Base-by-base conservation (phyloP, 30 jellyfish, hydroid and myxozoan genomes). In the Chironex yamaguchii region DNA sequence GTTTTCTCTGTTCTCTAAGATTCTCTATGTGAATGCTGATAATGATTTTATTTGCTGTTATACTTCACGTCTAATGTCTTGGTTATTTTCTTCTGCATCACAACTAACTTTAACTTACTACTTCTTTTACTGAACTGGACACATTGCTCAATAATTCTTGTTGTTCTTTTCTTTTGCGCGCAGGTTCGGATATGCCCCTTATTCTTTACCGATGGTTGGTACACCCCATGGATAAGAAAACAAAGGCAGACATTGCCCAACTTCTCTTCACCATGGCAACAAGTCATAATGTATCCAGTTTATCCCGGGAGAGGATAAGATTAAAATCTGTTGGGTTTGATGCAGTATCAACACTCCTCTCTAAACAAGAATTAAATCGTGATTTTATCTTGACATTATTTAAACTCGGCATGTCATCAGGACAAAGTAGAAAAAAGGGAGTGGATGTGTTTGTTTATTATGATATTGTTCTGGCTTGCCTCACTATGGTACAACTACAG, bases 131-230 rank as follows among this genome's bases (percentile, higher is more conserved):
- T n/a, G n/a, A n/a, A n/a, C n/a, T n/a, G n/a, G n/a, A n/a, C n/a
- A n/a, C n/a, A n/a, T n/a, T n/a, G n/a, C n/a, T n/a, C n/a, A n/a
- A n/a, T n/a, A n/a, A n/a, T n/a, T n/a, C n/a, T n/a, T n/a, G n/a
- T n/a, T n/a, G n/a, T n/a, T n/a, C n/a, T n/a, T n/a, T n/a, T n/a
- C n/a, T n/a, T n/a, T n/a, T n/a, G n/a, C n/a, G n/a, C n/a, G 29
- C 51, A 91, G 97, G 84, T 25, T 83, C 97, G 0, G 87, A 69
- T n/a, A 32, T 72, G n/a, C 50, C 87, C 11, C 28, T 50, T 34
- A 70, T 84, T 26, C 42, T 67, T 67, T 67, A 62, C 1, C 90
- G 98, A 17, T 92, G 98, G 98, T 91, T 92, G 6, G 97, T 92
- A 14, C 89, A 92, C 58, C 96, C 86, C 35, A 65, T 67, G 70